phyloP scores from a whole-genome alignment of 2,797 vertebrate species.

The Gallinago nigripennis region DNA sequence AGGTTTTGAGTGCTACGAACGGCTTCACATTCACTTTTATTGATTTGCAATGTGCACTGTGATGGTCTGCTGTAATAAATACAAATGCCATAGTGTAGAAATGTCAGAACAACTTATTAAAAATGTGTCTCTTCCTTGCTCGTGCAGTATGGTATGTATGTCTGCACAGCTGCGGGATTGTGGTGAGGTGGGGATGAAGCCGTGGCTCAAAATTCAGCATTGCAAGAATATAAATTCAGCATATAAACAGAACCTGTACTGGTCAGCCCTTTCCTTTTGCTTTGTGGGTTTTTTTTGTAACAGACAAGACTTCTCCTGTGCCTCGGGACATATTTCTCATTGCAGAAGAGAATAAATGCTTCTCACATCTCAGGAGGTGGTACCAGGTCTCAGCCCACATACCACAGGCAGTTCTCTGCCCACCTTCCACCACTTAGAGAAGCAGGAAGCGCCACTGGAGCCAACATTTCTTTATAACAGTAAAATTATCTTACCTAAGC shows the following conservation, averaged over 20 bases:
- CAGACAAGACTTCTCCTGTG: not conserved
- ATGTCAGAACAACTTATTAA: slow-evolving; percentile 66
- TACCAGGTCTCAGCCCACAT: not conserved
- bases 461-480: not conserved
- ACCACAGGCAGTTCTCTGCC: not conserved
- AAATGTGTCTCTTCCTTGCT: slow-evolving; percentile 42
- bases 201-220: not conserved
- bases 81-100: slow-evolving; percentile 53
- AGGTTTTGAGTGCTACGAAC: slow-evolving; percentile 36
- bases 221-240: slow-evolving; percentile 27
- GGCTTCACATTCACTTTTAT: slow-evolving; percentile 46
- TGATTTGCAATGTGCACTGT: slow-evolving; percentile 63
- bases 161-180: slow-evolving; percentile 24
- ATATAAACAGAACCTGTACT: not conserved
- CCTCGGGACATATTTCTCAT: not conserved
- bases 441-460: not conserved
- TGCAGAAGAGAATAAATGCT: not conserved
- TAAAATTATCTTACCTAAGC: not conserved
- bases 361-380: not conserved
- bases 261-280: not conserved
- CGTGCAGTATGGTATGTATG: not conserved
- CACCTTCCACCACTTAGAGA: not conserved
- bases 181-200: not conserved
- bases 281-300: not conserved
- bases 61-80: slow-evolving; percentile 64